phyloP scores from a whole-genome alignment of 2,888 invertebrate genomes.

The Melitaea athalia region DNA sequence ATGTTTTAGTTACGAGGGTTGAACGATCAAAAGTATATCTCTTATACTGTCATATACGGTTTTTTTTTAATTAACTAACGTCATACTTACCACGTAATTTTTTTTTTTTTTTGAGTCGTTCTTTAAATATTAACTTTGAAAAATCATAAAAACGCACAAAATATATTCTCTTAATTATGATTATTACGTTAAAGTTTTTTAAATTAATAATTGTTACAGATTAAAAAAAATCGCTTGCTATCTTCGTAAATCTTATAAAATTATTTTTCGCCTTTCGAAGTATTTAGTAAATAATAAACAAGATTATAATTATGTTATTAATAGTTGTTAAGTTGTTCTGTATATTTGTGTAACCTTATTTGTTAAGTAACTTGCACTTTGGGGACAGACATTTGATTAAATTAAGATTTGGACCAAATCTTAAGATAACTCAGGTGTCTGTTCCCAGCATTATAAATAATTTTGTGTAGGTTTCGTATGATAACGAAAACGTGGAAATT shows the following conservation, averaged over 20 bases:
- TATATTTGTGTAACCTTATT: conserved; percentile 39
- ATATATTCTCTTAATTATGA: not conserved
- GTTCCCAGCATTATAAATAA: conserved; percentile 57
- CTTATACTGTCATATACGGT: conserved; percentile 51
- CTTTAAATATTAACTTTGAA: conserved; percentile 14
- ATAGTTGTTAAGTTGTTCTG: conserved; percentile 1
- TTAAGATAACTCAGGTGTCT: not conserved
- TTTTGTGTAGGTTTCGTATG: conserved; percentile 78
- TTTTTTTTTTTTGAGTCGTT: not conserved
- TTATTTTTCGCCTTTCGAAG: not conserved
- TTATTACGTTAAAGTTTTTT: not conserved
- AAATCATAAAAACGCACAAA: conserved; percentile 27
- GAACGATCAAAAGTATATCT: conserved; percentile 74
- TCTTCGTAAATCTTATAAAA: not conserved
- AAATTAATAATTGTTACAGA: not conserved
- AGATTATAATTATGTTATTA: not conserved
- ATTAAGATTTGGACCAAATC: conserved; percentile 23
- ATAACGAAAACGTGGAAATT: conserved; percentile 62
- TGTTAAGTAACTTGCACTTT: conserved; percentile 40
- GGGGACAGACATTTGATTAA: conserved; percentile 46
- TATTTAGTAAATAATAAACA: not conserved
- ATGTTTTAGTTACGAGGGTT: conserved; percentile 68
- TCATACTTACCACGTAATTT: not conserved
- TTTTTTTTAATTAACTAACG: not conserved
- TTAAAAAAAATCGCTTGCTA: too few relatives aligned